Evolutionary conservation across 2,888 invertebrate species (phyloP), one percentile per base, ranked within the genome.

Genomic region (Glomeris marginata): DNA sequence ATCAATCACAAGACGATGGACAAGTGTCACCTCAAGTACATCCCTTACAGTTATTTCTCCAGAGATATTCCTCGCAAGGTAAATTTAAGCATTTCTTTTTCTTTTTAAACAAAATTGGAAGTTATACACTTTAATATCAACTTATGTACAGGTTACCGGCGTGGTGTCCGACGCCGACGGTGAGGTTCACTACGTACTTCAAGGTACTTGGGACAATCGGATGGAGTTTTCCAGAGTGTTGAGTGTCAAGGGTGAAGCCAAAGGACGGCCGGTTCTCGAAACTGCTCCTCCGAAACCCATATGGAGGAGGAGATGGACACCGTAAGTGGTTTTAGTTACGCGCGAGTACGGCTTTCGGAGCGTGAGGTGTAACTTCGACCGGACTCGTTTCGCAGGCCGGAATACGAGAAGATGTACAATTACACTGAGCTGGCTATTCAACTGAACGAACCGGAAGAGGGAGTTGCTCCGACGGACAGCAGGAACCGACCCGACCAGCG

Each of bases 31-130:
- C 77, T 99, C 59, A 97, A 95, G 71, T 99, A 90, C 72, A 81
- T 88, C 64, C 92, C 97, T 20, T 98, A 99, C 71, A 92, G 94
- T 55, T 99, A 98, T 73, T 99, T 99, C 72, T 87, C 92, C 56
- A 78, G 92, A 62, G 97, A 98, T 65, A 81, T 84, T 58, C 97
- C 97, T 64, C 73, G 95, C 52, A 81, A 87, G 67, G 90, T 91
- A 52, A 81, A 36, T n/a, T 28, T 13, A 15, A 22, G 37, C 13
- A 1, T 46, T 21, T 46, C 2, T 45, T 16, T 41, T 49, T 37
- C 28, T 5, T 11, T n/a, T 3, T 15, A n/a, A 15, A 28, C 22
- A 11, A 22, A 41, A 48, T 15, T 33, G 11, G 1, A 5, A 20
- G 15, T 44, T 22, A 4, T 20, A 33, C 1, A 20, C 48, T 47